phyloP scores from a whole-genome alignment of 2,888 invertebrate species.

The Xylota sylvarum region DNA sequence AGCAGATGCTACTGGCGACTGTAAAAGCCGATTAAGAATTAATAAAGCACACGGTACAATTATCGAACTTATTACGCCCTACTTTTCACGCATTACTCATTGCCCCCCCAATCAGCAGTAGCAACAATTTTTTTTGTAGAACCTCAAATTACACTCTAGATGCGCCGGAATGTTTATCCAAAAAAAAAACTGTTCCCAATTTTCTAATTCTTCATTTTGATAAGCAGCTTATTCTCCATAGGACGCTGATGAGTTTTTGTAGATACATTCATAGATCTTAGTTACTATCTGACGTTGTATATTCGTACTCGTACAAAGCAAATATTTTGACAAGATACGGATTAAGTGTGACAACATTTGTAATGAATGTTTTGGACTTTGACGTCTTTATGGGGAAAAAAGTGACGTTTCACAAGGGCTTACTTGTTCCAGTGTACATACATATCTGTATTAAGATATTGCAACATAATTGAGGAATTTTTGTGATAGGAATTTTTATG shows the following conservation, averaged over 20 bases:
- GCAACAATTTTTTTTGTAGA: neutral
- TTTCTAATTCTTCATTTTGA: slow-evolving; percentile 46
- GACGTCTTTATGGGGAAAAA: neutral
- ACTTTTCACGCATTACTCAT: slow-evolving; percentile 38
- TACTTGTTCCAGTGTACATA: neutral
- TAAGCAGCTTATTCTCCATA: slow-evolving; percentile 40
- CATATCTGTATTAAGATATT: slow-evolving; percentile 20
- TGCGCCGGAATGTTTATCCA: slow-evolving; percentile 26
- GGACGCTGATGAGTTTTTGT: slow-evolving; percentile 36
- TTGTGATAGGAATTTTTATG: neutral
- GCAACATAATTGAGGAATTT: neutral
- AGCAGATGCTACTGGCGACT: slow-evolving; percentile 3
- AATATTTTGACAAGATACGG: slow-evolving; percentile 30
- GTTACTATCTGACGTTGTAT: slow-evolving; percentile 28
- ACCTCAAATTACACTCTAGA: slow-evolving; percentile 30
- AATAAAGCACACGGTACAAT: slow-evolving; percentile 17
- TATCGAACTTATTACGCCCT: slow-evolving; percentile 32
- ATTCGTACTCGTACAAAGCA: neutral
- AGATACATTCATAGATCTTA: slow-evolving; percentile 46
- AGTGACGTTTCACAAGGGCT: slow-evolving; percentile 16
- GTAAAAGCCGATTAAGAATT: slow-evolving; percentile 35
- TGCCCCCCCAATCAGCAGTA: neutral
- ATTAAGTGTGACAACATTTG: slow-evolving; percentile 9
- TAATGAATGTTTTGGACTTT: slow-evolving; percentile 30
- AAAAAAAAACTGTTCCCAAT: slow-evolving; percentile 36